Base-by-base conservation (phyloP, 2,888 invertebrate genomes). In the Galeruca laticollis region DNA sequence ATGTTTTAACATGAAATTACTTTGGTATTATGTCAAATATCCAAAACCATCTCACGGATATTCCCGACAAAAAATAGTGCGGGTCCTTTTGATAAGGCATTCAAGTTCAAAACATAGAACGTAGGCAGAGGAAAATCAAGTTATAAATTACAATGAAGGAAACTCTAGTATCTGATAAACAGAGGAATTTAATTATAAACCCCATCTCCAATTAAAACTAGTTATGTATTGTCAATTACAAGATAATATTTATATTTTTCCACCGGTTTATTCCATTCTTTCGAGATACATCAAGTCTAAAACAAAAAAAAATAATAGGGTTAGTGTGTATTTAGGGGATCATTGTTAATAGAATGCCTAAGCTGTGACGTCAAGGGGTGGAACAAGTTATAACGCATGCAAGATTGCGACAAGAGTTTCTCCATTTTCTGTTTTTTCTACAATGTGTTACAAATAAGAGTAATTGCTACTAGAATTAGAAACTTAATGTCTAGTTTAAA, bases 211-310 rank as follows among this genome's bases (percentile, higher is more conserved):
- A 43, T 43, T 43, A 43, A 13, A n/a, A 37, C 11, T 13, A 37
- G n/a, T 6, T 43, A n/a, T 15, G 6, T 43, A n/a, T 13, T 43
- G 43, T 43, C 43, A 4, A 43, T 43, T 13, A 43, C 43, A 43
- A 13, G n/a, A 15, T 11, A n/a, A n/a, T n/a, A n/a, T n/a, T n/a
- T 2, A 47, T 15, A 6, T 9, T 18, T 47, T 47, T 47, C 47
- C 47, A 47, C 47, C 9, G 18, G 15, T 18, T 47, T 47, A 47
- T 47, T 47, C 47, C 47, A 47, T 47, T 15, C 15, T 47, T 47
- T 47, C 47, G 47, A 47, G 47, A 47, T 47, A 47, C 47, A 9
- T 47, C 47, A 47, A 47, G 47, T 47, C 47, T 47, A 47, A 47
- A 47, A 47, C 47, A 47, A 15, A 47, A 47, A 47, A 18, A 47